Base-by-base conservation (phyloP, 2,113 vertebrate genomes). In the Carassius gibelio region DNA sequence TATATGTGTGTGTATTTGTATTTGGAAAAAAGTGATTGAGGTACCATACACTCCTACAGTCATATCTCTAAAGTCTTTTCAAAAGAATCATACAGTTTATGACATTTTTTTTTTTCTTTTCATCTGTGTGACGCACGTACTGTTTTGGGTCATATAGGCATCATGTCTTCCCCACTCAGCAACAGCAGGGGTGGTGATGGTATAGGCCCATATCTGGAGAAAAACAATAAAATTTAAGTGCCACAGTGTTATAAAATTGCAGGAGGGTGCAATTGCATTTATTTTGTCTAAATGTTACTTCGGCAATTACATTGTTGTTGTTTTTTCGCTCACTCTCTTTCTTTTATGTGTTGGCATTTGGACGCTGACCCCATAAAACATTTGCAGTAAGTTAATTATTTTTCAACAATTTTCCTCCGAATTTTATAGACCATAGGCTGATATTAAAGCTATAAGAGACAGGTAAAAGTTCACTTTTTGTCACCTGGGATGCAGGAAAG, bases 281-380 rank as follows among this genome's bases (percentile, higher is more conserved):
- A 88, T 92, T 92, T 71, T 74, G 75, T 45, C 45, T 69, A 62
- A 85, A 85, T 48, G 88, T 90, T 82, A 85, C 59, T 50, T 50
- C 0, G 87, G 87, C 48, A 87, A 84, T 84, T 77, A 87, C 86
- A n/a, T n/a, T n/a, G 9, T 68, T 81, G 1, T 45, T 48, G 9
- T 83, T 83, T 19, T 55, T 64, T 75, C 74, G 7, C 59, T 10
- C 61, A 30, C 34, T 36, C 26, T 13, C 38, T 13, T 23, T 74
- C 57, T 69, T 92, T 90, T 90, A 79, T 85, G 84, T 62, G 36
- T 19, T 45, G 3, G 55, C 87, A 74, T 89, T 82, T 92, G 91
- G 90, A 92, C 93, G 80, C 90, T 93, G 93, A 92, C 90, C 93
- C 90, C 92, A 93, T 95, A 94, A 95, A 92, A 88, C 80, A 23